Evolutionary conservation across 1,140 invertebrate genomes (phyloP).

Genomic region (Yoshiicerus persimilis): DNA sequence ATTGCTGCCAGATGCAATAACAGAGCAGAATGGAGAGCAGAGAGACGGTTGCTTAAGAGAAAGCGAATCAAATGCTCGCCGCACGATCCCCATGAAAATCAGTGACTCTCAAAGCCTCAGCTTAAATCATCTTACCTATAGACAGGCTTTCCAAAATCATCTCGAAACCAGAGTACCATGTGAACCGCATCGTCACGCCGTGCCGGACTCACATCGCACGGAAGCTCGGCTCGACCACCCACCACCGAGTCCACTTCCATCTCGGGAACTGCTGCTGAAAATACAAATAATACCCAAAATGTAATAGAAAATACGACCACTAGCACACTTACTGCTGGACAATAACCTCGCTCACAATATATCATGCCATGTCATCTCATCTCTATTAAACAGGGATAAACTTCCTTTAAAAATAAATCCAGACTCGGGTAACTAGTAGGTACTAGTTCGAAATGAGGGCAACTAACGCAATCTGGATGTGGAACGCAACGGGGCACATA

Average conservation of each 20-base stretch:
- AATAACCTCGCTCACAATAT: neutral
- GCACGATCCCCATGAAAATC: slow-evolving; percentile 3
- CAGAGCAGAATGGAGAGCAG: neutral
- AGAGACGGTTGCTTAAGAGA: neutral
- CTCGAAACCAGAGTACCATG: slow-evolving; percentile 87
- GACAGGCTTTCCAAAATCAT: slow-evolving; percentile 78
- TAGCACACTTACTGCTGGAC: neutral
- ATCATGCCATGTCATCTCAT: neutral
- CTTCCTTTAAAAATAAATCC: neutral
- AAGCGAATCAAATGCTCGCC: neutral
- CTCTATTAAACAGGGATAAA: neutral
- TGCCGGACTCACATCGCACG: slow-evolving; percentile 77
- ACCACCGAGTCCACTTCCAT: slow-evolving; percentile 66
- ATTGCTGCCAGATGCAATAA: neutral
- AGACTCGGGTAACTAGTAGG: neutral
- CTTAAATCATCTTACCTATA: slow-evolving; percentile 69
- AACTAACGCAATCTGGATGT: neutral
- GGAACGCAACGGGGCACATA: neutral
- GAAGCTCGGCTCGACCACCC: slow-evolving; percentile 76
- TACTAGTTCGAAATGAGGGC: neutral
- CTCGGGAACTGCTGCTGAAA: slow-evolving; percentile 59
- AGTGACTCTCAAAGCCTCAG: neutral
- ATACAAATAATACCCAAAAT: slow-evolving; percentile 34
- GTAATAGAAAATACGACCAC: neutral
- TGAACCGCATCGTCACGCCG: slow-evolving; percentile 76